Evolutionary conservation across 2,888 invertebrate species (phyloP), one percentile per base, ranked within the genome.

Genomic region (Corythucha ciliata): DNA sequence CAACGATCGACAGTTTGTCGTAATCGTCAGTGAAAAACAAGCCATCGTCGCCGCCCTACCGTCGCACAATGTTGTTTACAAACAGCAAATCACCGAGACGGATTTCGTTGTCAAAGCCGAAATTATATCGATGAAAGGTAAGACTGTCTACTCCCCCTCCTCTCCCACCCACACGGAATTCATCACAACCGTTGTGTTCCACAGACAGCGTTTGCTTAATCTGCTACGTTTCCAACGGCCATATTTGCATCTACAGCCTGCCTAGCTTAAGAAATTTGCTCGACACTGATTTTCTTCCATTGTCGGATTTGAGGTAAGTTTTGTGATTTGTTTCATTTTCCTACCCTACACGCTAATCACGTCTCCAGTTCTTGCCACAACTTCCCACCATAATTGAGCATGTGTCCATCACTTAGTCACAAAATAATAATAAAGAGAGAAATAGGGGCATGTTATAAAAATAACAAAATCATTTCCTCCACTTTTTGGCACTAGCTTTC

Each of bases 71-170:
- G 92, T 91, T 73, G 82, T 91, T 62, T 92, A 90, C 72, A 80
- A 91, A 63, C 86, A 88, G 69, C 91, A 91, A 72, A 78, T 96
- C 62, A 87, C 90, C 57, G 93, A 94, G 66, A 79, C 83, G 8
- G 89, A 92, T 70, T 90, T 91, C 70, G 91, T 93, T 57, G 88
- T 93, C 59, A 89, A 89, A 72, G 89, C 93, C 54, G 92, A 93
- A 72, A 84, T 92, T 64, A 84, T 90, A 64, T 82, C 86, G 64
- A 75, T 94, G 66, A 89, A 86, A 83, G 90, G 89, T 91, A 69
- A 60, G 57, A 53, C 10, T 62, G 46, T 52, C 40, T 14, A 33
- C 29, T 29, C 10, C 14, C 18, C 33, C 8, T 33, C 33, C 14
- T 14, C 8, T 29, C 12, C 12, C 12, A 29, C 12, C 29, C n/a